Base-by-base conservation (phyloP, 2,797 vertebrate genomes). In the Acanthornis magna region DNA sequence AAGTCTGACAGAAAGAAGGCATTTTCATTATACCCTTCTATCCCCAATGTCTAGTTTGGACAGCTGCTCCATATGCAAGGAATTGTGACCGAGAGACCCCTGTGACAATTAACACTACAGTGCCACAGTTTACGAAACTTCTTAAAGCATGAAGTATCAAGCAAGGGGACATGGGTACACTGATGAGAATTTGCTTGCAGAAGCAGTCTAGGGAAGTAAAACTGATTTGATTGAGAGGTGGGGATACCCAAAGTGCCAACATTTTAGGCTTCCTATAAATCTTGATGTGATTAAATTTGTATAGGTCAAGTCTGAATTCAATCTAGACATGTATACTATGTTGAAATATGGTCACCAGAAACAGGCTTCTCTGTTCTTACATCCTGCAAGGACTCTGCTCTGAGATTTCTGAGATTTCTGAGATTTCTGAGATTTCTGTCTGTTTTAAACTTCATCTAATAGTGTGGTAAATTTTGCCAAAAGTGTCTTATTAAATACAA, bases 311-410 rank as follows among this genome's bases (percentile, higher is more conserved):
- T 57, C 20, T 70, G 34, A 85, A 76, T 61, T 76, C 13, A 61
- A 1, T 54, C 19, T 75, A 67, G 7, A 34, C 3, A 12, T 7
- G 11, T n/a, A 13, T 18, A 27, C 4, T n/a, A 4, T 7, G 2
- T 36, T 58, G 62, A 89, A 87, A 60, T 6, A 16, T 3, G 4
- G 20, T 11, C 45, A 45, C 5, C 22, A 86, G 57, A 78, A 88
- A 62, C 8, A 61, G 20, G 4, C 2, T 6, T 66, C 7, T 60
- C 29, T 54, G 25, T 26, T 70, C 34, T 48, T 32, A 54, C 13
- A 26, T 51, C 51, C 51, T 54, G 14, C 7, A 43, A 75, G 8
- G 12, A 43, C n/a, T 77, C 55, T n/a, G 7, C 13, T 70, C 22
- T 73, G 42, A 68, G 11, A 48, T 65, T 68, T 83, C 60, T 38